Evolutionary conservation across 1,140 invertebrate species (phyloP).

Genomic region (Centruroides sculpturatus): DNA sequence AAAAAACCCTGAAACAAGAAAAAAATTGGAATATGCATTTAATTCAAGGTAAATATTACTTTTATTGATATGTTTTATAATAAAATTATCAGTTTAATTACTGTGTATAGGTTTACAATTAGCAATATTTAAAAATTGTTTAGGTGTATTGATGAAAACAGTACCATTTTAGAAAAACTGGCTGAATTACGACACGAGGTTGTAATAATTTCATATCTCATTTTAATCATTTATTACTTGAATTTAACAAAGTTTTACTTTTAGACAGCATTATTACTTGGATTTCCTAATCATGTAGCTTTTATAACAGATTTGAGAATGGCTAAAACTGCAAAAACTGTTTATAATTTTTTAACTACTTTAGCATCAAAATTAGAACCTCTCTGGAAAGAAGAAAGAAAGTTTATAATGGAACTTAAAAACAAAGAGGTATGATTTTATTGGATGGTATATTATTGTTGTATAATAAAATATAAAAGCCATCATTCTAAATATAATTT

Average conservation of each 20-base stretch:
- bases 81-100: background rate
- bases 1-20: constrained; percentile 32
- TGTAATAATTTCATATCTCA: background rate
- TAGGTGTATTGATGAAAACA: constrained; percentile 37
- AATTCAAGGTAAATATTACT: constrained; percentile 27
- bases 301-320: constrained; percentile 38
- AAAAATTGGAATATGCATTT: constrained; percentile 32
- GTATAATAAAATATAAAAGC: no score
- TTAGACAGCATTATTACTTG: constrained; percentile 34
- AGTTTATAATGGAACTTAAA: constrained; percentile 34
- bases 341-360: constrained; percentile 32
- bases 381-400: constrained; percentile 32
- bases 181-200: constrained; percentile 31
- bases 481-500: no score
- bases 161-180: constrained; percentile 36
- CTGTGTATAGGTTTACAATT: background rate
- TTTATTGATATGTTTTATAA: background rate
- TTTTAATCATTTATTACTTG: no score
- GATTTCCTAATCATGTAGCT: constrained; percentile 35
- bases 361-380: constrained; percentile 34
- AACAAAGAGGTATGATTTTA: constrained; percentile 29
- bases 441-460: no score
- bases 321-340: constrained; percentile 36
- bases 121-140: background rate
- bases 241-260: background rate